Evolutionary conservation across 1,140 invertebrate species (phyloP), one percentile per base, ranked within the genome.

Genomic region (Aphidius ervi): DNA sequence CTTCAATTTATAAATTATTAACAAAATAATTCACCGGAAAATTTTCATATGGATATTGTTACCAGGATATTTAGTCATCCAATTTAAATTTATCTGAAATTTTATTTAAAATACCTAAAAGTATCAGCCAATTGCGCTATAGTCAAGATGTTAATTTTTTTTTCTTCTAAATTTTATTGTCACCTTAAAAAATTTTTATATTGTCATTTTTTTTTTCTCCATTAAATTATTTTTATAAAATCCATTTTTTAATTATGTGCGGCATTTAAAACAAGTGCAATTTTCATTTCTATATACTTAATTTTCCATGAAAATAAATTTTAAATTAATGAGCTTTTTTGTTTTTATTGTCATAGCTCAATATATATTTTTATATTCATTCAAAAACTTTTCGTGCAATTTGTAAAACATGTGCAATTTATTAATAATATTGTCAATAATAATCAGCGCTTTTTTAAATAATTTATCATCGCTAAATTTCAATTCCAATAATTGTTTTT

Each of bases 111-210:
- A 66, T 72, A 72, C 70, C 74, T 72, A 76, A 78, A 75, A 76
- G 74, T 74, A 64, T 69, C 73, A 75, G 75, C 64, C 54, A 68
- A 74, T 70, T 47, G 67, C 64, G 62, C 68, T 65, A 64, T 56
- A 31, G 23, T 31, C 23, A 31, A 31, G 23, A 3, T 31, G 23
- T 31, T 31, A 31, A 31, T 31, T 31, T 7, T 50, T 31, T 59
- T 20, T 9, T 48, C 45, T 37, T 53, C 37, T 54, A 8, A 42
- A 16, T 55, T 42, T 31, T 31, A 48, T 48, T 45, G 42, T 46
- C 41, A 56, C 23, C 23, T 3, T 31, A 61, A 61, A 45, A 55
- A 49, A 50, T 42, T n/a, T 48, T 1, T 55, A 57, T 54, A 54
- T 61, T 56, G 53, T 56, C 23, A 55, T 45, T 41, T 43, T 31